Base-by-base conservation (phyloP, 23 tunicate species). In the Ciona savignyi region DNA sequence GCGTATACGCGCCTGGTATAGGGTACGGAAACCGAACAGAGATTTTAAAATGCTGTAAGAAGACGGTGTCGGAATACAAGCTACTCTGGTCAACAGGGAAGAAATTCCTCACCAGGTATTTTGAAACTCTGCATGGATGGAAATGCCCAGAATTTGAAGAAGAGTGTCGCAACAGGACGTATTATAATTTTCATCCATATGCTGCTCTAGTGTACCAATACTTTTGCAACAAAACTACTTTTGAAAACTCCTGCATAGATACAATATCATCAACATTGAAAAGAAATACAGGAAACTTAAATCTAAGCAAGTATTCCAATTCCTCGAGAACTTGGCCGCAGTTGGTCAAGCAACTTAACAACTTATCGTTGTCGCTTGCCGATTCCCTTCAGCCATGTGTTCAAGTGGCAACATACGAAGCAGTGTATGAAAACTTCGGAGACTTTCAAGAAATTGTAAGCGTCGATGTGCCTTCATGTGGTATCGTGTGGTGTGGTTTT, bases 361-460 rank as follows among this genome's bases (percentile, higher is more conserved):
- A 30, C 4, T 25, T 9, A 23, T 26, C 23, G 35, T 6, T 30
- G 11, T 27, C 35, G 9, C 4, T 62, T 1, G 23, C 29, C 25
- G 86, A 87, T 19, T 34, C 80, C 64, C 21, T 65, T 30, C 27
- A 68, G 28, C 95, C 95, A 1, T 87, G 95, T 33, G 32, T 87
- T 19, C 95, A 87, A 76, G 79, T 87, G 0, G 95, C 95, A 1
- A 51, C 75, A 60, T 81, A 65, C 51, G 95, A 87, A 29, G 0
- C 75, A 32, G 75, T 71, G 70, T 70, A 76, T 23, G 70, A 60
- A 4, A 67, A 74, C n/a, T 60, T 69, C 0, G 82, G 78, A 1
- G 70, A 80, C 23, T 87, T 56, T 71, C 95, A 80, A 34, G 95
- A 87, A 64, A 76, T 87, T 0, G 63, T 76, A 0, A 74, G 75